Evolutionary conservation across 2,797 vertebrate genomes (phyloP).

Genomic region (Alectoris magna): DNA sequence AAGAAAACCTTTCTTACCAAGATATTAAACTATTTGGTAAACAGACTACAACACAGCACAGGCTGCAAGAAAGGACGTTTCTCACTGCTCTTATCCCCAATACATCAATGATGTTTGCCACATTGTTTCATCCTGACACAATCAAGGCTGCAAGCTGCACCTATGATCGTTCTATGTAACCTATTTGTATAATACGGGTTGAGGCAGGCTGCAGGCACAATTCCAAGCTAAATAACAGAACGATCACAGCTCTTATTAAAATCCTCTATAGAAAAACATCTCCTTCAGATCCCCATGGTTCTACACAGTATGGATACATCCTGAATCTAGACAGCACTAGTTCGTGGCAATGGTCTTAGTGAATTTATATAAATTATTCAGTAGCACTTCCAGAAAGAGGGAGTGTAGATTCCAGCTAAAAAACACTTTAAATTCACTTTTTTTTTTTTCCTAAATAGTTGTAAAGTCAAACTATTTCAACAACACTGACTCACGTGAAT

Average conservation of each 20-base stretch:
- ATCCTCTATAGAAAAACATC: neutral
- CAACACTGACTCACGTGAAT: neutral
- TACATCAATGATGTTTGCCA: neutral
- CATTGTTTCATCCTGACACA: neutral
- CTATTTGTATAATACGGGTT: neutral
- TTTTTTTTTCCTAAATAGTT: neutral
- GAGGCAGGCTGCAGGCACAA: slow-evolving; percentile 1
- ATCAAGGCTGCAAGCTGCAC: neutral
- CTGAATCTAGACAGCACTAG: neutral
- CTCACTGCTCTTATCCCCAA: neutral
- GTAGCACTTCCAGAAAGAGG: neutral
- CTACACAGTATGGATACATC: neutral
- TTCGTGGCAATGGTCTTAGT: neutral
- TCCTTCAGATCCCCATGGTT: neutral
- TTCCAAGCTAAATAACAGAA: neutral
- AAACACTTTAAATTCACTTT: neutral
- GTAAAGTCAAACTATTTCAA: neutral
- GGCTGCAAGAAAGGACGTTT: neutral
- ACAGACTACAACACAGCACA: neutral
- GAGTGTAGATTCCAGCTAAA: neutral
- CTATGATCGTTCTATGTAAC: neutral
- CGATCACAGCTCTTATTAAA: neutral
- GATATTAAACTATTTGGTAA: neutral
- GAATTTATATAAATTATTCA: neutral
- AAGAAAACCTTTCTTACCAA: neutral